Conservation (phyloP, 30 jellyfish, hydroid and myxozoan genomes). For the Nemopilema nomurai region DNA sequence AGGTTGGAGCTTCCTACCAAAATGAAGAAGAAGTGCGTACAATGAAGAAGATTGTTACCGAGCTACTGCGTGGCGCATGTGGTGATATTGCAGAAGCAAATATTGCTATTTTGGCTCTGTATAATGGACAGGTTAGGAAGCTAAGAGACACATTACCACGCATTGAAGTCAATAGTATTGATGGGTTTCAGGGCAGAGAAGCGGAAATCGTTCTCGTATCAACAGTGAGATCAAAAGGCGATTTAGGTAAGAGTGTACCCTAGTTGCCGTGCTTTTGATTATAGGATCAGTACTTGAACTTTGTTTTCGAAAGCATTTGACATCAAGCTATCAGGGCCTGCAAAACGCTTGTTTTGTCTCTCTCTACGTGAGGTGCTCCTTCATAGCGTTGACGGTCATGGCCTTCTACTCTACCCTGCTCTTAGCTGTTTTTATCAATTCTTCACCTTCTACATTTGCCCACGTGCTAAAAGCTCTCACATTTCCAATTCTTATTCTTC, state of each 20-base stretch:
- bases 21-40: slow-evolving; percentile 14
- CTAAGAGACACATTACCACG: not conserved
- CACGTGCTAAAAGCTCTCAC: too few species aligned
- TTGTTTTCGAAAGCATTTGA: not conserved
- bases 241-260: slow-evolving; percentile 7
- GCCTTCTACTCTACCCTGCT: too few species aligned
- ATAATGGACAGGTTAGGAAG: slow-evolving; percentile 23
- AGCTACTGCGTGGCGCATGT: not conserved
- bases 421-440: too few species aligned
- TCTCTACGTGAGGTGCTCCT: too few species aligned
- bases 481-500: too few species aligned
- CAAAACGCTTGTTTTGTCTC: too few species aligned
- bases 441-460: too few species aligned
- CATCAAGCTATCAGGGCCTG: too few species aligned
- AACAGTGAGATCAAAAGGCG: slow-evolving; percentile 23
- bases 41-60: not conserved
- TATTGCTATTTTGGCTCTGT: slow-evolving; percentile 27
- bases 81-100: not conserved
- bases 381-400: too few species aligned
- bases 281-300: not conserved
- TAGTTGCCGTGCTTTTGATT: not conserved
- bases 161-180: slow-evolving; percentile 45
- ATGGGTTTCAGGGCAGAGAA: slow-evolving; percentile 44
- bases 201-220: slow-evolving; percentile 22
- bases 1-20: slow-evolving; percentile 13